phyloP scores from a whole-genome alignment of 2,888 invertebrate genomes.

The Anoplius nigerrimus region DNA sequence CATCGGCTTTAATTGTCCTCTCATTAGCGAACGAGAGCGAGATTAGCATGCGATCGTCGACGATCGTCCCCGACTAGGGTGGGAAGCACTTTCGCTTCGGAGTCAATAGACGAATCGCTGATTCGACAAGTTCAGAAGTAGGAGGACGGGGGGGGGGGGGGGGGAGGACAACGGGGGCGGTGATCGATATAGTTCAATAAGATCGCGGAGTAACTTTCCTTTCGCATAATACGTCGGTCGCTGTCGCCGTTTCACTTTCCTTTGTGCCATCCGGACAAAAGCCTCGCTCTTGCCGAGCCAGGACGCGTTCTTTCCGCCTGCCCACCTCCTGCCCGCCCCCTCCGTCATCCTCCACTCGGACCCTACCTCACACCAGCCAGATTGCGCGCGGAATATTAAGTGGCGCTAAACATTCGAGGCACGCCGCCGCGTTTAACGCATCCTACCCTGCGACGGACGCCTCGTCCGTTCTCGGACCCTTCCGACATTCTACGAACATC shows the following conservation, averaged over 20 bases:
- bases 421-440: conserved; percentile 40
- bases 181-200: conserved; percentile 38
- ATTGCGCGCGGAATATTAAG: conserved; percentile 45
- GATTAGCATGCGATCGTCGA: too few species aligned
- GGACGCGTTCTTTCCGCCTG: not conserved
- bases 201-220: conserved; percentile 39
- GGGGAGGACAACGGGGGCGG: conserved; percentile 1
- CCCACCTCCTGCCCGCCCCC: not conserved
- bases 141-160: too few species aligned
- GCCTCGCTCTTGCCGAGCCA: conserved; percentile 8
- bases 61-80: too few species aligned
- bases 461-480: conserved; percentile 25
- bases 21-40: too few species aligned
- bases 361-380: not conserved
- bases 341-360: not conserved
- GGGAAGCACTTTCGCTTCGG: too few species aligned
- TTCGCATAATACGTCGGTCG: conserved; percentile 30
- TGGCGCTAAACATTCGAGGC: conserved; percentile 44
- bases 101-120: too few species aligned
- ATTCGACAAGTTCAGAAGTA: too few species aligned
- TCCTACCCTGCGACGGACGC: not conserved
- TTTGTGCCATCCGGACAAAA: conserved; percentile 36
- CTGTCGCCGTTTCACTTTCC: conserved; percentile 48
- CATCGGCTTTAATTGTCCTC: too few species aligned
- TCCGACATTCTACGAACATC: not conserved